Conservation (phyloP, 2,888 invertebrate genomes). For the Tortricodes alternella region DNA sequence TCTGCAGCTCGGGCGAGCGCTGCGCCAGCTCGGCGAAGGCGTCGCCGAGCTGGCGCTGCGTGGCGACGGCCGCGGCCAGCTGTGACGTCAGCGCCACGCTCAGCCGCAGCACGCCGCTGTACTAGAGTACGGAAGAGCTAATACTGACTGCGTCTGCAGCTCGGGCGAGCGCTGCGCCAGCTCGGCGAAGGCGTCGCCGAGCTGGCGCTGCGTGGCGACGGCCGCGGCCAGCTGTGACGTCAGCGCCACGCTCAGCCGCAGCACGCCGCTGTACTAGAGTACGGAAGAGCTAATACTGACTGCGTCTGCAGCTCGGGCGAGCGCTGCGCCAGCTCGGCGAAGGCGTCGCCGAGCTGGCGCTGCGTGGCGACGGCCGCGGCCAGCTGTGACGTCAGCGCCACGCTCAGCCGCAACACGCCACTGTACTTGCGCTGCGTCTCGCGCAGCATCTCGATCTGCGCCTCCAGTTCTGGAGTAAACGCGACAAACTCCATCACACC, state of each 20-base stretch:
- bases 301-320: slow-evolving; percentile 92
- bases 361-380: slow-evolving; percentile 88
- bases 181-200: too few relatives aligned
- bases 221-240: too few relatives aligned
- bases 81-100: too few relatives aligned
- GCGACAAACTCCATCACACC: too few relatives aligned
- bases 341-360: slow-evolving; percentile 95
- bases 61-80: slow-evolving; percentile 88
- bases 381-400: slow-evolving; percentile 91
- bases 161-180: too few relatives aligned
- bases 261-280: too few relatives aligned
- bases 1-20: slow-evolving; percentile 48
- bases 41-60: slow-evolving; percentile 94
- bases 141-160: slow-evolving; percentile 83
- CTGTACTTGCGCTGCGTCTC: slow-evolving; percentile 97
- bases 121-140: too few relatives aligned
- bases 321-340: slow-evolving; percentile 97
- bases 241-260: too few relatives aligned
- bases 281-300: not conserved
- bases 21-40: slow-evolving; percentile 86
- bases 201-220: too few relatives aligned
- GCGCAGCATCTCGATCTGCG: slow-evolving; percentile 94
- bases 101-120: too few relatives aligned
- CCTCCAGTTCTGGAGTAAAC: slow-evolving; percentile 89
- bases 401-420: slow-evolving; percentile 92